Conservation (phyloP, 2,797 vertebrate species). For the Rhinophrynus dorsalis region DNA sequence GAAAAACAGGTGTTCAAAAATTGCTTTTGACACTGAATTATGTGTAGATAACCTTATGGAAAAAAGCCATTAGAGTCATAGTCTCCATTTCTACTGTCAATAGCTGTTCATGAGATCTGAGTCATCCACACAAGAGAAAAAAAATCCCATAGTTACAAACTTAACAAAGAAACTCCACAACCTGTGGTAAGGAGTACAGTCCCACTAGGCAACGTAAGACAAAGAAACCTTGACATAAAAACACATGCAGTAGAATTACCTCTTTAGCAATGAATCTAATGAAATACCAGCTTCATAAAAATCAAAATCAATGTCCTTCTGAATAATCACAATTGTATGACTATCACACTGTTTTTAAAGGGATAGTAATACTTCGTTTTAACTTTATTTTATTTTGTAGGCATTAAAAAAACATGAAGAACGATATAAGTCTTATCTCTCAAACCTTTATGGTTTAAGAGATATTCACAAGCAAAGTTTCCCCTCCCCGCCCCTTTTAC, state of each 20-base stretch:
- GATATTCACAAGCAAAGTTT: too few relatives aligned
- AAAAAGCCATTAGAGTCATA: neutral
- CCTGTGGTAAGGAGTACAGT: neutral
- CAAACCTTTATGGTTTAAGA: too few relatives aligned
- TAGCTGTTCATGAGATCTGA: slow-evolving; percentile 3
- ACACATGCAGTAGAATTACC: neutral
- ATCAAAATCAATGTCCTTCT: too few relatives aligned
- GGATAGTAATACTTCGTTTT: too few relatives aligned
- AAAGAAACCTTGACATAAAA: slow-evolving; percentile 3
- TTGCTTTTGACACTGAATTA: neutral
- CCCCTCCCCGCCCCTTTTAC: too few relatives aligned
- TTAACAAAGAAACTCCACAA: slow-evolving; percentile 4
- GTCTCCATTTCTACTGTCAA: slow-evolving; percentile 9
- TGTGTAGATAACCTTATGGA: slow-evolving; percentile 23
- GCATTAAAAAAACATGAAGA: too few relatives aligned
- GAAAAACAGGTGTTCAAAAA: slow-evolving; percentile 27
- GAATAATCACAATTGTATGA: too few relatives aligned
- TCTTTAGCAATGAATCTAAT: too few relatives aligned
- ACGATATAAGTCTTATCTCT: too few relatives aligned
- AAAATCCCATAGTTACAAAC: neutral
- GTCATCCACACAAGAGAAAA: slow-evolving; percentile 6
- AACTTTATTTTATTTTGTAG: too few relatives aligned
- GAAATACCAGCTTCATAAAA: too few relatives aligned
- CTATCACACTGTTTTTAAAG: too few relatives aligned
- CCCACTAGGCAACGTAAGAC: slow-evolving; percentile 17